Conservation (phyloP, 2,888 invertebrate species). For the Drosophila maculinotata region DNA sequence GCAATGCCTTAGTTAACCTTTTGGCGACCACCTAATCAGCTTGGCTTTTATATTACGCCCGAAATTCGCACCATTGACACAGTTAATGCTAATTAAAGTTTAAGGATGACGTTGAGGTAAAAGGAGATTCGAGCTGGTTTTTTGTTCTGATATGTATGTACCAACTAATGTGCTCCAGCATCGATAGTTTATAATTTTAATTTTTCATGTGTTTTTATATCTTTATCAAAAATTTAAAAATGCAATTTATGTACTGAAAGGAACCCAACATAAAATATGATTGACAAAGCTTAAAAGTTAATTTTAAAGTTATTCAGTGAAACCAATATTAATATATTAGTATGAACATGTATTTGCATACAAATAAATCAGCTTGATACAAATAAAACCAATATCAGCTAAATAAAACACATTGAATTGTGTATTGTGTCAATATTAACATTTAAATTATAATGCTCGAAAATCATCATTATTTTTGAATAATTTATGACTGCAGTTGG, state of each 20-base stretch:
- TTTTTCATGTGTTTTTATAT: not conserved
- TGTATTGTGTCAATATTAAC: not conserved
- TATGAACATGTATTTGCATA: conserved; percentile 18
- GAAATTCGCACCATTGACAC: conserved; percentile 48
- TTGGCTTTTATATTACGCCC: conserved; percentile 15
- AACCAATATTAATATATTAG: too few relatives aligned
- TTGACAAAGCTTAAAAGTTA: too few relatives aligned
- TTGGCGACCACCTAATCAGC: conserved; percentile 7
- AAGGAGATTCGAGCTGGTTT: not conserved
- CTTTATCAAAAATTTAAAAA: too few relatives aligned
- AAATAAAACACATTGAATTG: conserved; percentile 19
- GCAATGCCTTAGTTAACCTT: conserved; percentile 46
- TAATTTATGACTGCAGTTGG: conserved; percentile 67
- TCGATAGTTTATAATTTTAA: not conserved
- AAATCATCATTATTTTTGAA: conserved; percentile 51
- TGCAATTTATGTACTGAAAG: too few relatives aligned
- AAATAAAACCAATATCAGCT: conserved; percentile 3
- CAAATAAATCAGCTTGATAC: conserved; percentile 41
- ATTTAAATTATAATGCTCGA: conserved; percentile 38
- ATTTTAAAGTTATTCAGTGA: too few relatives aligned
- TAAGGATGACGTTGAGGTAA: conserved; percentile 19
- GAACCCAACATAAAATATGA: too few relatives aligned
- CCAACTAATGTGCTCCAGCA: too few relatives aligned
- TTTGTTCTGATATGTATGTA: not conserved
- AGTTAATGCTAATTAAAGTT: conserved; percentile 62